Conservation (phyloP, 2,888 invertebrate species). For the Tetrapedia diversipes region DNA sequence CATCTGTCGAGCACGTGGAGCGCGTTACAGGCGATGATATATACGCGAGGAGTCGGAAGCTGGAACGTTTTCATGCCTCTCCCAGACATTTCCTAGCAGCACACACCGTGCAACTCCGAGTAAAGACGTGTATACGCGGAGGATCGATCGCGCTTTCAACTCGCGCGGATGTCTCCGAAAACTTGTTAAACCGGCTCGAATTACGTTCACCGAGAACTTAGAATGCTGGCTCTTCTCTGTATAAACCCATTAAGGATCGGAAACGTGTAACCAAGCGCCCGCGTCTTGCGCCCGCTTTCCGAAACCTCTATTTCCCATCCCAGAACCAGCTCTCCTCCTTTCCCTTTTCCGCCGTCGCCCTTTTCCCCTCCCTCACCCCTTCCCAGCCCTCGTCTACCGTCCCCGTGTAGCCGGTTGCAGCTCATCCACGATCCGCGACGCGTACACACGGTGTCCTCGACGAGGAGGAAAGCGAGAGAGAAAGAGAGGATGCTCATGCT, state of each 20-base stretch:
- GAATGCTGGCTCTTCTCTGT: slow-evolving; percentile 27
- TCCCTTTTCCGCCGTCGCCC: background rate
- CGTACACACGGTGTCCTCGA: slow-evolving; percentile 3
- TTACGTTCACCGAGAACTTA: slow-evolving; percentile 39
- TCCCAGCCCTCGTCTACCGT: background rate
- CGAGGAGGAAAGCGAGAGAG: background rate
- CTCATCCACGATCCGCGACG: slow-evolving; percentile 21
- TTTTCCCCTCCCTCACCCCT: background rate
- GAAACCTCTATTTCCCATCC: slow-evolving; percentile 36
- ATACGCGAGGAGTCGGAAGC: slow-evolving; percentile 29
- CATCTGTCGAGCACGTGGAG: slow-evolving; percentile 51
- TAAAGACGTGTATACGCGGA: too few relatives aligned
- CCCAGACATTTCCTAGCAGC: background rate
- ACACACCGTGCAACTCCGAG: background rate
- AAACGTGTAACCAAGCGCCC: slow-evolving; percentile 30
- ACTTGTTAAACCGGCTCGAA: slow-evolving; percentile 50
- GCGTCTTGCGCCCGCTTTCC: slow-evolving; percentile 28
- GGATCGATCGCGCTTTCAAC: slow-evolving; percentile 37
- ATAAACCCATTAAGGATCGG: slow-evolving; percentile 46
- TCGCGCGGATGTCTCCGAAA: slow-evolving; percentile 32
- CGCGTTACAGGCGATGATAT: background rate
- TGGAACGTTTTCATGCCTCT: slow-evolving; percentile 7
- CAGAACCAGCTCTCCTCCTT: background rate
- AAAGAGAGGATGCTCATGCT: too few relatives aligned
- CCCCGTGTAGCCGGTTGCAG: background rate